Base-by-base conservation (phyloP, 2,888 invertebrate genomes). In the Clunio marinus region DNA sequence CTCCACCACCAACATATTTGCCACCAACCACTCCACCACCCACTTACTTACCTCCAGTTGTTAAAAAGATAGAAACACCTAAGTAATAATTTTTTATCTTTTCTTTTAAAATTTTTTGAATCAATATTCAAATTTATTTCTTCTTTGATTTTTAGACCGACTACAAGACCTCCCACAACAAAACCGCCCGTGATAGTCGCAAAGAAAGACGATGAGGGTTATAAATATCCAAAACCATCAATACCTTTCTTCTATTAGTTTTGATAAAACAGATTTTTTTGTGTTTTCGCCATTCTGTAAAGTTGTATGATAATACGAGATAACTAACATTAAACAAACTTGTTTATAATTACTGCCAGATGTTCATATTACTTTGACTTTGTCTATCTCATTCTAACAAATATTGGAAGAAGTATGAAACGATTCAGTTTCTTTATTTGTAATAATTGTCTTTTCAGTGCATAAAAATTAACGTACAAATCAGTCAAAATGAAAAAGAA, bases 221-320 rank as follows among this genome's bases (percentile, higher is more conserved):
- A 60, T 41, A 20, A 37, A n/a, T 60, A 60, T 60, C 60, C 60
- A 3, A 41, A 37, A 24, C 60, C 60, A 32, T 32, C 32, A 22
- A 60, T 35, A 35, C 32, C 32, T 7, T 59, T 59, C 57, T 13
- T 57, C 4, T 57, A 57, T 15, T 57, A 25, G 27, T 22, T 51
- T 7, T 20, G 10, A 10, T 24, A 41, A 41, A 41, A 32, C 4
- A 32, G 8, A 32, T 32, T 32, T 10, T 41, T 41, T 41, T 10
- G 41, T n/a, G 41, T 41, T 15, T n/a, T n/a, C n/a, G 15, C 2
- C n/a, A 32, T n/a, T 41, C 15, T 5, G 41, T 41, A 13, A 41
- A 41, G 41, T 41, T 15, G n/a, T 41, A 3, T n/a, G n/a, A 41
- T 41, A 41, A 41, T 2, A 41, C 15, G 10, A 41, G 32, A 41